A percentile compares a stretch with the other conserved stretches of the same genome.
Conservation (phyloP, 1,140 invertebrate species). For the Globodera ellingtonae region DNA sequence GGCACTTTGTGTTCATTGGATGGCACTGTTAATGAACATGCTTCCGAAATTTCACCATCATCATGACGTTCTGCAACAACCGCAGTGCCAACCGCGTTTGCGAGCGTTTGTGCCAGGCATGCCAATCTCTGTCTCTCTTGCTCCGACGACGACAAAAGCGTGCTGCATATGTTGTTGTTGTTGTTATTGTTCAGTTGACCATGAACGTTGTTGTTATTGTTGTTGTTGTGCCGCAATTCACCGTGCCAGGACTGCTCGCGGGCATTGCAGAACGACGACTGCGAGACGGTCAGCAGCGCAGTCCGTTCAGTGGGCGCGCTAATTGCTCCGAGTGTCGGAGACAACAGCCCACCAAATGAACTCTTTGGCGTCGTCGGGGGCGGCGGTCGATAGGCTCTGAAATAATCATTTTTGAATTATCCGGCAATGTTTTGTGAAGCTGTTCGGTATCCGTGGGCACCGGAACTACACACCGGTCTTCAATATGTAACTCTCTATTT, state of each 20-base stretch:
- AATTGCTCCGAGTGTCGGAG: neutral
- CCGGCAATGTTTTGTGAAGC: neutral
- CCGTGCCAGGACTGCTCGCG: too few species aligned
- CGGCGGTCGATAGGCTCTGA: conserved; percentile 2
- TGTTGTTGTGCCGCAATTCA: too few species aligned
- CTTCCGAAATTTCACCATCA: neutral
- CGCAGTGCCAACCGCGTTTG: neutral
- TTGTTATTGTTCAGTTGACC: neutral
- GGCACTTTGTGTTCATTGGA: neutral
- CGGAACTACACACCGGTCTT: too few species aligned
- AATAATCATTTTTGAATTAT: neutral
- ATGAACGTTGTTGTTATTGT: neutral
- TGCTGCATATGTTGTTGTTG: neutral
- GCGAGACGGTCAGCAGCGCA: neutral
- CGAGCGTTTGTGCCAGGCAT: neutral
- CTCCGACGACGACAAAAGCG: neutral
- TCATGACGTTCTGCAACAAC: neutral
- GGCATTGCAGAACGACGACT: neutral
- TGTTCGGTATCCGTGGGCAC: neutral
- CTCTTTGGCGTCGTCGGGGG: neutral
- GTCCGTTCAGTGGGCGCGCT: neutral
- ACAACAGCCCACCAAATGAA: neutral
- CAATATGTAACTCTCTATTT: too few species aligned
- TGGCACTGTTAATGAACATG: neutral
- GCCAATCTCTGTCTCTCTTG: neutral